Evolutionary conservation across 2,797 vertebrate species (phyloP), one percentile per base, ranked within the genome.

Genomic region (Pseudotriccus pelzelni): DNA sequence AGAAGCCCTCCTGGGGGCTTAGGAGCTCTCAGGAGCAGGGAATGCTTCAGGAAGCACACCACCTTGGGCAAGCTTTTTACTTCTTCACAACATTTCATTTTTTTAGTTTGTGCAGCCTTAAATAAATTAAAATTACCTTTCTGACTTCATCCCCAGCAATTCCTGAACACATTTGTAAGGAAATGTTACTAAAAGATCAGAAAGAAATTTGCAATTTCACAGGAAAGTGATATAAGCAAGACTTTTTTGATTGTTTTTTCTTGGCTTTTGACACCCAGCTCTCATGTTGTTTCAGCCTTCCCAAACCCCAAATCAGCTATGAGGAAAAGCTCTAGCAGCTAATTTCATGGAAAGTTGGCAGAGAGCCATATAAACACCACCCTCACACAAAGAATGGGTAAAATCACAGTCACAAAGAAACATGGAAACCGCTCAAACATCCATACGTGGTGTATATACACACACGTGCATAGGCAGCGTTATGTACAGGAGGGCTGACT

Each of bases 371-470:
- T 17, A 28, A 52, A 50, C 53, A 56, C 47, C 52, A 63, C 13
- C 32, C n/a, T 27, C 41, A 27, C 23, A 58, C 13, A 50, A 43
- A 64, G n/a, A n/a, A 44, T n/a, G 32, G 41, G 22, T n/a, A 21
- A 41, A 58, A 60, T 36, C 46, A 67, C 46, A 67, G 28, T 36
- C 23, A 8, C 23, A 8, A 22, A 37, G 47, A 50, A 92, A 47
- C 30, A 32, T 1, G 0, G 36, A 18, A 6, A 47, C 32, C 2
- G 3, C 19, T n/a, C 47, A 44, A 20, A 20, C 3, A 2, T 17
- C 18, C 23, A 4, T 5, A 25, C 0, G 3, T 21, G 1, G 44
- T 3, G 34, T 47, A 3, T 11, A 6, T 3, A 44, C 41, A 18
- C 32, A 25, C 5, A 7, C 0, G 2, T 15, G 39, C 16, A 18